A percentile compares a stretch with the other conserved stretches of the same genome.
Evolutionary conservation across 2,797 vertebrate species (phyloP).

Genomic region (Tiaroga cobitis): DNA sequence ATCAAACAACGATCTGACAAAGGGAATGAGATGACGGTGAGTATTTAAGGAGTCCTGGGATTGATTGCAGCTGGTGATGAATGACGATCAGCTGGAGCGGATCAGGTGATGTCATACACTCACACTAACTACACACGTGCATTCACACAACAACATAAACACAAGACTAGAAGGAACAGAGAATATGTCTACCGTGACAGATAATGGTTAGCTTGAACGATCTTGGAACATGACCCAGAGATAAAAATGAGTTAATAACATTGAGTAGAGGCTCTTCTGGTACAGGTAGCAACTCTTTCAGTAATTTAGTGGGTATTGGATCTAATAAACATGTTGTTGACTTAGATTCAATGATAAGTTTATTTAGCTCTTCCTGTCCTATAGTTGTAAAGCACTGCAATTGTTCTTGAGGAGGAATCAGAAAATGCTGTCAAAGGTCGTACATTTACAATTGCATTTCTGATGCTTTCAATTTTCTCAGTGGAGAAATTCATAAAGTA

Average conservation of each 20-base stretch:
- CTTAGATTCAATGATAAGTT: background rate
- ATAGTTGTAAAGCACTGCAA: background rate
- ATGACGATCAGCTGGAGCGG: too few species aligned
- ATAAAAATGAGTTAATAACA: background rate
- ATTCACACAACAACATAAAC: too few species aligned
- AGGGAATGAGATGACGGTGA: too few species aligned
- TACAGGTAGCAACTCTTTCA: background rate
- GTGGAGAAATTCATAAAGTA: background rate
- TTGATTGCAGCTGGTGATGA: too few species aligned
- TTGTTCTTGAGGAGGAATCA: background rate
- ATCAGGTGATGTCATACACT: too few species aligned
- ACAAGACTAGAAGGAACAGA: too few species aligned
- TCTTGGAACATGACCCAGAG: background rate
- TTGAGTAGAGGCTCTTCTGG: background rate
- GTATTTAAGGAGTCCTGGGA: too few species aligned
- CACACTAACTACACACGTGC: too few species aligned
- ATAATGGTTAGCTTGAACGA: background rate
- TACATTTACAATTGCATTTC: background rate
- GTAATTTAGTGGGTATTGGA: background rate
- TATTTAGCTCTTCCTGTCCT: background rate
- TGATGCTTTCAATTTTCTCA: background rate
- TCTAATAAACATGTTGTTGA: background rate
- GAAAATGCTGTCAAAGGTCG: too few species aligned
- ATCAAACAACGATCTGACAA: too few species aligned
- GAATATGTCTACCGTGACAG: too few species aligned